Base-by-base conservation (phyloP, 2,113 vertebrate genomes). In the Hyperopisus bebe region DNA sequence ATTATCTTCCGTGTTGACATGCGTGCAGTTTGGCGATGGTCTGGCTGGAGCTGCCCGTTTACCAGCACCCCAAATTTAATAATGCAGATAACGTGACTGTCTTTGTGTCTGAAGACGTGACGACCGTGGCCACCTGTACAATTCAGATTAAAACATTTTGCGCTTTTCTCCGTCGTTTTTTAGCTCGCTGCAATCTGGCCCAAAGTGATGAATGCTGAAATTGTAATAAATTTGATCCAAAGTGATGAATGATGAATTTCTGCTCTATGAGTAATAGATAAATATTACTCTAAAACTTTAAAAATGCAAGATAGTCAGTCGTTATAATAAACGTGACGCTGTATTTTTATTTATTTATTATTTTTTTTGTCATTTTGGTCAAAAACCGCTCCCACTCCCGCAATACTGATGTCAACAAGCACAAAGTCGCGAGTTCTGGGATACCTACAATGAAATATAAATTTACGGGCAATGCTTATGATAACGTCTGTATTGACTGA, bases 41-140 rank as follows among this genome's bases (percentile, higher is more conserved):
- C 31, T 44, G 42, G 39, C 35, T 19, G 77, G 77, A 82, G 42
- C 19, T 44, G 77, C 77, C 31, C 35, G 39, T 82, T 21, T 82
- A 11, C 8, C 39, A 70, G 62, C 62, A 27, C 3, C 62, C 27
- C 4, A 27, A 31, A 70, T 70, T 70, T 70, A 70, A 70, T 70
- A 70, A 70, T 31, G n/a, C n/a, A 35, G 31, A 42, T 80, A 80
- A 47, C 82, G 82, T 84, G 82, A 44, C 82, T 24, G 82, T 86
- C 85, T 53, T 86, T 86, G 48, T 86, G 85, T 86, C 47, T 51
- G 85, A 19, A 42, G 46, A 86, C 83, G 83, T 86, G 44, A 86
- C 27, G 3, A 27, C 46, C 5, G 21, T 35, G 48, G 46, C 48
- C 27, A 86, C 48, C 85, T 86, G 85, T 50, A 27, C n/a, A 86